Evolutionary conservation across 1,140 invertebrate species (phyloP).

Genomic region (Drosophila serrata): DNA sequence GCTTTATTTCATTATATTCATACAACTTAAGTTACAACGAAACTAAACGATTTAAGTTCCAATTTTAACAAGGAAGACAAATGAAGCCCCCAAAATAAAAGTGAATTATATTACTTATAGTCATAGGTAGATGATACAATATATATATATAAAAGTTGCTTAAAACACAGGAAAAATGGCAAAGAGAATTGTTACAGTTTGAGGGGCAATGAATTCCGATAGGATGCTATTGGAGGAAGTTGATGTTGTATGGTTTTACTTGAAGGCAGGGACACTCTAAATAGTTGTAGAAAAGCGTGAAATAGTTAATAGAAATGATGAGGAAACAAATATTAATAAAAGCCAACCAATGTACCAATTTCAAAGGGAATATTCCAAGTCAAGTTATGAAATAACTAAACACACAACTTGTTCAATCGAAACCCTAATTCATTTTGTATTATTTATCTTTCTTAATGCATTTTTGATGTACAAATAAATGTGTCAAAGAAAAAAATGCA

Average conservation of each 20-base stretch:
- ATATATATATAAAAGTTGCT: slow-evolving; percentile 13
- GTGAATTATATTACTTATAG: slow-evolving; percentile 5
- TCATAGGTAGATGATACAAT: slow-evolving; percentile 23
- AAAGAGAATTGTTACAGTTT: slow-evolving; percentile 61
- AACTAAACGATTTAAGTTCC: slow-evolving; percentile 57
- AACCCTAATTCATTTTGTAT: neutral
- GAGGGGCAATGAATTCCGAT: slow-evolving; percentile 11
- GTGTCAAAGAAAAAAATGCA: slow-evolving; percentile 21
- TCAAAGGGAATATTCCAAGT: slow-evolving; percentile 9
- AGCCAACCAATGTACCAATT: slow-evolving; percentile 35
- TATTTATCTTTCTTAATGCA: neutral
- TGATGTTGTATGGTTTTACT: slow-evolving; percentile 65
- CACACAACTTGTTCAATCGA: neutral
- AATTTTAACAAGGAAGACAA: slow-evolving; percentile 26
- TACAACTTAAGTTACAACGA: slow-evolving; percentile 62
- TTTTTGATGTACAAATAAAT: slow-evolving; percentile 24
- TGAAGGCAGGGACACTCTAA: slow-evolving; percentile 70
- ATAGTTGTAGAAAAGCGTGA: slow-evolving; percentile 67
- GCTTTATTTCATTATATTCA: slow-evolving; percentile 34
- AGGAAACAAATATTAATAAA: slow-evolving; percentile 3
- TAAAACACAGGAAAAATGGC: slow-evolving; percentile 5
- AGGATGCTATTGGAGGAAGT: neutral
- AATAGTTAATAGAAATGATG: slow-evolving; percentile 41
- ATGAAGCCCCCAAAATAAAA: neutral
- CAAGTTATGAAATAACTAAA: slow-evolving; percentile 5